Percentiles rank a stretch among this genome's conserved stretches.
These are phyloP conservation scores for Watsonalla cultraria DNA, from an alignment of 2,888 invertebrate genomes.

Conservation along the genomic window DNA sequence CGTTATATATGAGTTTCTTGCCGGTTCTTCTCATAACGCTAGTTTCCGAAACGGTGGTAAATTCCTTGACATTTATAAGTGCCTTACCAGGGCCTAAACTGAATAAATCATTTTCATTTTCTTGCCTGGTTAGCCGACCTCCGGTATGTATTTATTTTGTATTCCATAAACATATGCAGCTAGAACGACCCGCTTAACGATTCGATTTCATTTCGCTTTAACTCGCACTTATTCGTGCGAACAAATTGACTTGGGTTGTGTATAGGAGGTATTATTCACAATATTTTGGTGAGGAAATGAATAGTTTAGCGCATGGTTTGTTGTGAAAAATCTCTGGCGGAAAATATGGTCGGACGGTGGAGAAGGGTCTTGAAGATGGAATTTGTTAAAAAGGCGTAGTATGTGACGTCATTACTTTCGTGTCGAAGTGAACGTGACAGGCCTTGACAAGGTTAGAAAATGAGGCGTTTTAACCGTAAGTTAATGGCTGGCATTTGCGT, in stretches of 20 bases:
- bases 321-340: background rate
- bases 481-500: no score
- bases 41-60: no score
- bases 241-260: background rate
- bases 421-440: no score
- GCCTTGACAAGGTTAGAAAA: no score
- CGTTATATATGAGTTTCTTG: no score
- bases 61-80: no score
- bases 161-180: conserved; percentile 17
- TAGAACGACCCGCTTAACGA: conserved; percentile 13
- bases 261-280: background rate
- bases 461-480: no score
- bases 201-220: conserved; percentile 2
- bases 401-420: no score
- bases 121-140: background rate
- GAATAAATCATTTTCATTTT: no score
- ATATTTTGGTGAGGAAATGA: background rate
- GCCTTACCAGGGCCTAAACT: no score
- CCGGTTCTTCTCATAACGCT: no score
- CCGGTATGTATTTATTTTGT: conserved; percentile 9
- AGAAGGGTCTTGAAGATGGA: background rate
- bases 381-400: no score
- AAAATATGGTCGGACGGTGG: background rate
- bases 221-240: conserved; percentile 1
- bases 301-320: background rate